A percentile compares a stretch with the other conserved stretches of the same genome.
phyloP scores from a whole-genome alignment of 2,797 vertebrate genomes.

The Capromys pilorides region DNA sequence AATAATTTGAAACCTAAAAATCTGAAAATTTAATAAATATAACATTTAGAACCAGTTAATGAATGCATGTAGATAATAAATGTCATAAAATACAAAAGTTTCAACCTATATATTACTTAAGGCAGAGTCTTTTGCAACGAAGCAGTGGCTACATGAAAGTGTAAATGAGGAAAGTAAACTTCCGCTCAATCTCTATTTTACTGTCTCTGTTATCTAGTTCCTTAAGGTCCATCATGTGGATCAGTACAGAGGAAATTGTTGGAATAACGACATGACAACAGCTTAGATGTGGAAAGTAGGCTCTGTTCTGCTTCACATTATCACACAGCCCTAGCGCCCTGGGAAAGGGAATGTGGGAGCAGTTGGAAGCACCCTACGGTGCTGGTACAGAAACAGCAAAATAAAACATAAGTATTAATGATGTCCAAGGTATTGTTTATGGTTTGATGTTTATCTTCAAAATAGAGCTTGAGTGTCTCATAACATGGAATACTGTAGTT shows the following conservation, averaged over 20 bases:
- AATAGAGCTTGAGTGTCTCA: neutral
- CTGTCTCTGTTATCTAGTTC: neutral
- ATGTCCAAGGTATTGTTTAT: neutral
- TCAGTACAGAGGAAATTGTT: conserved; percentile 30
- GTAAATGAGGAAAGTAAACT: neutral
- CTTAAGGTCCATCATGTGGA: neutral
- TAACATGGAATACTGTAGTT: neutral
- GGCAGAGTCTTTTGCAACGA: neutral
- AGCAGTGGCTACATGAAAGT: neutral
- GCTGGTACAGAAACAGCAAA: neutral
- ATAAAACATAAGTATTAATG: neutral
- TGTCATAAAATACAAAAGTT: neutral
- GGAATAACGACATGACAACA: neutral
- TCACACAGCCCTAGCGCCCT: neutral
- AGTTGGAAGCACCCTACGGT: neutral
- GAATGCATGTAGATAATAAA: neutral
- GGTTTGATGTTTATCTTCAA: neutral
- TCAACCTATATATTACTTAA: neutral
- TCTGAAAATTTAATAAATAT: neutral
- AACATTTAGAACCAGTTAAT: neutral
- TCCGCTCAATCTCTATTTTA: neutral
- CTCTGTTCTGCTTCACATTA: neutral
- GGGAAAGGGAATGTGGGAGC: neutral
- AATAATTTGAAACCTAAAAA: neutral
- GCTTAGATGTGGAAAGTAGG: neutral